phyloP scores from a whole-genome alignment of 2,797 vertebrate species.

The Alca torda region DNA sequence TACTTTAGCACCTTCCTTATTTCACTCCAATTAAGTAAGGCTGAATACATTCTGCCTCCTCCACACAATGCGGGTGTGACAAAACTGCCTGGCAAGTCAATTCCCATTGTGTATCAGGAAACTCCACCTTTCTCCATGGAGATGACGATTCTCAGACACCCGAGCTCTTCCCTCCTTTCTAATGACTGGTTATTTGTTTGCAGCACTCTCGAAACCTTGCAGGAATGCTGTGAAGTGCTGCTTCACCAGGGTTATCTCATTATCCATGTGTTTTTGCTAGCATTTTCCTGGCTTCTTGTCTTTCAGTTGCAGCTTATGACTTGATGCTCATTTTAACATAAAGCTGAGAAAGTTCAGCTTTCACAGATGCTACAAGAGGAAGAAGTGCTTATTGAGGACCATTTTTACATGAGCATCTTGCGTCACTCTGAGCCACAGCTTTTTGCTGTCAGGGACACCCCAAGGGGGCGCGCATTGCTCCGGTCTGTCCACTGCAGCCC shows the following conservation, averaged over 20 bases:
- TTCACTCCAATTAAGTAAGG: neutral
- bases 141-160: accelerated
- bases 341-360: neutral
- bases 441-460: accelerated
- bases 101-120: neutral
- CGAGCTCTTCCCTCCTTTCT: neutral
- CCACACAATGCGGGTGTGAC: neutral
- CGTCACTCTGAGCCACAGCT: neutral
- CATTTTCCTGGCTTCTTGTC: neutral
- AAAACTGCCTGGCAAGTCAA: neutral
- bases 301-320: neutral
- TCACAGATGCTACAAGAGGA: neutral
- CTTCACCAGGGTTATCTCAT: neutral
- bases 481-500: neutral
- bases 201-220: neutral
- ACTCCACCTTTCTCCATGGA: neutral
- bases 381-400: neutral
- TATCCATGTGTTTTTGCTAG: neutral
- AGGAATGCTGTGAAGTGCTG: neutral
- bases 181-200: neutral
- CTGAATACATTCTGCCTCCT: conserved; percentile 6
- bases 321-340: neutral
- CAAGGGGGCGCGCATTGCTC: accelerated
- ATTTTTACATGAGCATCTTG: neutral
- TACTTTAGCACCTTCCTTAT: neutral